phyloP scores from a whole-genome alignment of 2,888 invertebrate species.

The Aromia moschata region DNA sequence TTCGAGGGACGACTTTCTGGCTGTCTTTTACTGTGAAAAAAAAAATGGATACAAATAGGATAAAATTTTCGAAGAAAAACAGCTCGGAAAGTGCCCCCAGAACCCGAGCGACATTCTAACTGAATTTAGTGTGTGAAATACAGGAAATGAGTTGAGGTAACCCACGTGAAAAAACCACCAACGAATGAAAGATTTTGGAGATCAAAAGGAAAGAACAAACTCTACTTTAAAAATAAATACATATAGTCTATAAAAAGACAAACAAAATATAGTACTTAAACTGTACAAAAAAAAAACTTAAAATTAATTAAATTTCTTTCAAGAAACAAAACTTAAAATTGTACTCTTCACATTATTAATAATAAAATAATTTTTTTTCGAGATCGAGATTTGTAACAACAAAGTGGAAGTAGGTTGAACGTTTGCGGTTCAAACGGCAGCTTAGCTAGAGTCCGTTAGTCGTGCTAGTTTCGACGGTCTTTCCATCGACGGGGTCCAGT shows the following conservation, averaged over 20 bases:
- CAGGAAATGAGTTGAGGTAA: constrained; percentile 24
- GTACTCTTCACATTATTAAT: constrained; percentile 49
- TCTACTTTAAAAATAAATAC: constrained; percentile 48
- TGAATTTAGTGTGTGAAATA: constrained; percentile 33
- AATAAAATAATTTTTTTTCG: constrained; percentile 49
- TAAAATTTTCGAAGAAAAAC: no score
- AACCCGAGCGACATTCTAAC: constrained; percentile 31
- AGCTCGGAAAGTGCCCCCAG: not conserved
- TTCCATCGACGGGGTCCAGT: constrained; percentile 53
- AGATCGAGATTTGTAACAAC: constrained; percentile 53
- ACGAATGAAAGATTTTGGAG: constrained; percentile 51
- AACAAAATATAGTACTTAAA: constrained; percentile 53
- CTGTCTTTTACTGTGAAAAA: not conserved
- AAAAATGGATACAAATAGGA: no score
- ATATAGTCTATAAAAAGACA: constrained; percentile 50
- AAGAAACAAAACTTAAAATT: constrained; percentile 52
- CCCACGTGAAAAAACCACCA: constrained; percentile 36
- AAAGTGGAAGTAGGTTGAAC: constrained; percentile 47
- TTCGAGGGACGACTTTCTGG: not conserved
- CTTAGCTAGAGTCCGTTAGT: constrained; percentile 54
- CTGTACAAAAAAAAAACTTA: constrained; percentile 48
- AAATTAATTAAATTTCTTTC: constrained; percentile 51
- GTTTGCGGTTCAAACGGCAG: constrained; percentile 14
- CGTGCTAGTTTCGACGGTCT: constrained; percentile 62
- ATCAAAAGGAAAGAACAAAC: constrained; percentile 52